These are phyloP conservation scores for Scomber colias DNA, from an alignment of 2,113 vertebrate species.

Conservation along the genomic window DNA sequence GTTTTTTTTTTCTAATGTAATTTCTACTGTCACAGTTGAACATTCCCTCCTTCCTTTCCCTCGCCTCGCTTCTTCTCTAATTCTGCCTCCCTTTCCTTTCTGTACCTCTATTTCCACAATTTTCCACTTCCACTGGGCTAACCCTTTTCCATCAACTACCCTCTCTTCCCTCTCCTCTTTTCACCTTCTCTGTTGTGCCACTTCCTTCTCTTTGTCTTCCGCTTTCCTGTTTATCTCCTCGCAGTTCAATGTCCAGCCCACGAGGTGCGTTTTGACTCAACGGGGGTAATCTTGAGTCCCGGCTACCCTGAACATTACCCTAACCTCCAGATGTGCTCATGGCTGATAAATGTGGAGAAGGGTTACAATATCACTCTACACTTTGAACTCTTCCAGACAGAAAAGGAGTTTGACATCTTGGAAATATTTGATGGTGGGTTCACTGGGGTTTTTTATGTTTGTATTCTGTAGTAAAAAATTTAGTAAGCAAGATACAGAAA, in stretches of 20 bases:
- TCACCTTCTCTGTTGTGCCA: neutral
- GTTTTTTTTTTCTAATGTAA: slow-evolving; percentile 49
- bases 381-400: slow-evolving; percentile 98
- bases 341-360: slow-evolving; percentile 97
- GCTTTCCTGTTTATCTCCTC: slow-evolving; percentile 14
- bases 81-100: neutral
- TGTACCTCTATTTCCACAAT: neutral
- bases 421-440: slow-evolving; percentile 96
- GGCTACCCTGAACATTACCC: slow-evolving; percentile 97
- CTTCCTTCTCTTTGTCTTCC: neutral
- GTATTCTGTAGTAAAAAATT: neutral
- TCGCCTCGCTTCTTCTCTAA: neutral
- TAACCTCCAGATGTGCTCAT: slow-evolving; percentile 97
- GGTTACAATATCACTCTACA: slow-evolving; percentile 97
- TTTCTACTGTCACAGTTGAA: slow-evolving; percentile 51
- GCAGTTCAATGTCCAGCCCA: slow-evolving; percentile 95
- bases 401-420: slow-evolving; percentile 98
- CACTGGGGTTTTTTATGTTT: neutral
- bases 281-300: slow-evolving; percentile 95
- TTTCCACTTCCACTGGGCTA: neutral
- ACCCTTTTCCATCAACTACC: neutral
- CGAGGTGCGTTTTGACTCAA: slow-evolving; percentile 95
- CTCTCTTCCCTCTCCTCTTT: neutral
- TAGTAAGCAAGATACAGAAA: neutral
- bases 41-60: neutral